phyloP scores from a whole-genome alignment of 1,140 invertebrate genomes.

The Saccostrea cuccullata region DNA sequence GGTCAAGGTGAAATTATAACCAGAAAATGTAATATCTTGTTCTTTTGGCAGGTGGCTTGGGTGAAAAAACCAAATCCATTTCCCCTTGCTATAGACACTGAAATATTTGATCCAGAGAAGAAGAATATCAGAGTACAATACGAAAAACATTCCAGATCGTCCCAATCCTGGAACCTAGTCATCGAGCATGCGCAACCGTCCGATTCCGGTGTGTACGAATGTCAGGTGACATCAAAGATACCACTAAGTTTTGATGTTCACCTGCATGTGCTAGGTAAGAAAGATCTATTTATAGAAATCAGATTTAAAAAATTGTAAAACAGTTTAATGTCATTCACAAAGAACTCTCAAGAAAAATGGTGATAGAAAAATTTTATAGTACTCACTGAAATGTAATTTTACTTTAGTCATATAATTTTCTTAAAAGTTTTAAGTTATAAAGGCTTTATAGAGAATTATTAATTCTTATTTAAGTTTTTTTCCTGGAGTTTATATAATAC shows the following conservation, averaged over 20 bases:
- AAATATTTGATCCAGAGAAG: slow-evolving; percentile 2
- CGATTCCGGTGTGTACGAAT: slow-evolving; percentile 44
- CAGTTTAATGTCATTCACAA: too few species aligned
- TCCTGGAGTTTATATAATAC: background rate
- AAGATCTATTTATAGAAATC: background rate
- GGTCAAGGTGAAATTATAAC: background rate
- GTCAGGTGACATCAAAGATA: slow-evolving; percentile 40
- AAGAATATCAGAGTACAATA: slow-evolving; percentile 9
- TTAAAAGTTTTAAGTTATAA: too few species aligned
- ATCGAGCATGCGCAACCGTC: slow-evolving; percentile 40
- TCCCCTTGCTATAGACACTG: background rate
- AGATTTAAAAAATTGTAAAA: too few species aligned
- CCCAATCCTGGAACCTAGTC: slow-evolving; percentile 40
- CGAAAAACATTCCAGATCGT: background rate
- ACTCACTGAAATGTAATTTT: background rate
- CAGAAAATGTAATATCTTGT: background rate
- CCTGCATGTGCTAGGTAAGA: slow-evolving; percentile 37
- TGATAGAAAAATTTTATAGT: background rate
- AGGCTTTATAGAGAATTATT: background rate
- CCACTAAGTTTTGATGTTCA: slow-evolving; percentile 32
- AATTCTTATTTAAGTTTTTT: background rate
- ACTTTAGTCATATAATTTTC: too few species aligned
- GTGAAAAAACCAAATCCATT: slow-evolving; percentile 9
- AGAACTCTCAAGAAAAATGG: background rate
- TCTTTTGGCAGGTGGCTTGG: slow-evolving; percentile 4